Base-by-base conservation (phyloP, 1,140 invertebrate genomes). In the Cecropterus lyciades region DNA sequence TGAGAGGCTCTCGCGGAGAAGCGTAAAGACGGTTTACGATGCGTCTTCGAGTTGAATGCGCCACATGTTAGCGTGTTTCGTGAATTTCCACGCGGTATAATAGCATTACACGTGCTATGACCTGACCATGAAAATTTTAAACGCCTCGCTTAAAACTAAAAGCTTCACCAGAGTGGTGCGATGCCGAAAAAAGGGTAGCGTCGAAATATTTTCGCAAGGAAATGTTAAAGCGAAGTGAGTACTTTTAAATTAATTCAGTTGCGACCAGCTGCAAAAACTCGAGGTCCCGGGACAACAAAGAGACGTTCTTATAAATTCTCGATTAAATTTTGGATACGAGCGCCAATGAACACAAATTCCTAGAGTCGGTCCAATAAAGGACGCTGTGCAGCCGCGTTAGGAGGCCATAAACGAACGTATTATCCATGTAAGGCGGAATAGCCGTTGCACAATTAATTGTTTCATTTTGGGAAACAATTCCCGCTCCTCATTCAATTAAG, bases 371-470 rank as follows among this genome's bases (percentile, higher is more conserved):
- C 85, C 87, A 90, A 91, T 91, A 91, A 90, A 90, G 87, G 89
- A 90, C 86, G 86, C 73, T 78, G 77, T 89, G 87, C 87, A 92
- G 85, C 89, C 89, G 87, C 87, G 89, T 89, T 89, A 91, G 89
- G 87, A 86, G 84, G 80, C 87, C 82, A 92, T 92, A 92, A 91
- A 92, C 87, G 89, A 87, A 87, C 89, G 87, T 89, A 92, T 92
- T 92, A 92, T 92, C 89, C 89, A 92, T 92, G 89, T 92, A 92
- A 92, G 89, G 89, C 89, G 87, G 84, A 90, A 92, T 92, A 92
- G 87, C 89, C 89, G 89, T 90, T 90, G 89, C 89, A 92, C 89
- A 92, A 92, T 92, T 92, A 92, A 92, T 92, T 92, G 89, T 91
- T 91, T 91, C 89, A 92, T 90, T 92, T 92, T 90, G 89, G 87